Conservation (phyloP, 1,140 invertebrate genomes). For the Eumeta japonica region DNA sequence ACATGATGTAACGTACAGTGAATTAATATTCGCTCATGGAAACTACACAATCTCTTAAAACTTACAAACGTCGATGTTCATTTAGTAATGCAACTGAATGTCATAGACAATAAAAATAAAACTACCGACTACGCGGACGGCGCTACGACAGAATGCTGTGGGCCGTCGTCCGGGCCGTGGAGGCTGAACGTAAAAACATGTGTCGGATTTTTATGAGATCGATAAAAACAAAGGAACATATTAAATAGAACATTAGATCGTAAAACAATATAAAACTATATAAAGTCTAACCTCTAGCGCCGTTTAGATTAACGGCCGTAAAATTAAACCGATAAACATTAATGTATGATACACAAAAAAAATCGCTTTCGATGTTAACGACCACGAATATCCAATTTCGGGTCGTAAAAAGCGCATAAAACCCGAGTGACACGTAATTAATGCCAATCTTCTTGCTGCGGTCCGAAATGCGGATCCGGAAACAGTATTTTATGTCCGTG, state of each 20-base stretch:
- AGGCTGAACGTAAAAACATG: too few species aligned
- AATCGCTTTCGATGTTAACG: conserved; percentile 1
- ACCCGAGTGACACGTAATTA: conserved; percentile 19
- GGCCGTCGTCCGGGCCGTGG: too few species aligned
- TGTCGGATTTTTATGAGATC: too few species aligned
- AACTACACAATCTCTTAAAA: not conserved
- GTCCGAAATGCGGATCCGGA: conserved; percentile 4
- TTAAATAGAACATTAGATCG: too few species aligned
- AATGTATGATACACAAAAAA: not conserved
- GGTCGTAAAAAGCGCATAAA: conserved; percentile 28
- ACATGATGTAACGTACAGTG: too few species aligned
- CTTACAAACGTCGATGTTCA: not conserved
- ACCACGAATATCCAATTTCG: conserved; percentile 25
- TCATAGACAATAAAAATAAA: not conserved
- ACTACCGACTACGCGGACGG: not conserved
- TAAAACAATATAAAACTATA: too few species aligned
- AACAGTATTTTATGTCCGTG: conserved; percentile 1
- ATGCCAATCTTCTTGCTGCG: conserved; percentile 9
- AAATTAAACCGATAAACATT: too few species aligned
- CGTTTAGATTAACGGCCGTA: too few species aligned
- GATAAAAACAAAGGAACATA: too few species aligned
- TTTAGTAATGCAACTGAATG: not conserved
- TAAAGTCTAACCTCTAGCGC: too few species aligned
- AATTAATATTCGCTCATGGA: not conserved
- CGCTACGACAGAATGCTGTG: not conserved